Evolutionary conservation across 2,888 invertebrate genomes (phyloP), one percentile per base, ranked within the genome.

Genomic region (Hirtodrosophila confusa): DNA sequence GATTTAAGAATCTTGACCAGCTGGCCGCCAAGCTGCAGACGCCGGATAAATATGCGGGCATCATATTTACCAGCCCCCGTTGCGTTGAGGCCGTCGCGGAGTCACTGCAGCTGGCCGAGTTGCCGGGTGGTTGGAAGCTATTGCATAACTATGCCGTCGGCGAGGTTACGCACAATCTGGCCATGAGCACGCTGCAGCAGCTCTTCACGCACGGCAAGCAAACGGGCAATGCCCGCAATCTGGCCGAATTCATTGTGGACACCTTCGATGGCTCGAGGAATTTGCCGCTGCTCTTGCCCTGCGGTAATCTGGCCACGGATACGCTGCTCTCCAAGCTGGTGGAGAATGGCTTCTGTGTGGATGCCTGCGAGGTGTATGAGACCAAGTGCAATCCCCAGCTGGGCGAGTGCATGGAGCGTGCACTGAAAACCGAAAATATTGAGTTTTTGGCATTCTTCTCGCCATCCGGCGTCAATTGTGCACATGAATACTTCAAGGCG

Each of bases 371-470:
- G 67, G 93, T 93, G 5, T 94, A 94, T 79, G 93, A 93, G 60
- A 93, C 93, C 0, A 90, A 92, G 35, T 88, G 92, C 35, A 93
- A 92, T 89, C 90, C 92, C 0, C 89, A 91, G 61, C 82, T 94
- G 51, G 90, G 88, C 7, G 90, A 90, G 36, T 88, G 91, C 67
- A 91, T 93, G 43, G 90, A 93, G 24, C 72, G 71, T 2, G 86
- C 90, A 1, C 78, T 91, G 0, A 71, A 79, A 27, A 90, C 92
- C 6, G 78, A 91, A 3, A 90, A 93, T 40, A 91, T 93, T 0
- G 93, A 93, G 75, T 93, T 90, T 84, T 78, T 93, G 36, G 92
- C 93, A 2, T 94, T 93, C 89, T 94, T 94, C 72, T 94, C 94
- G 76, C 94, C 94, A 1, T 94, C 94, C 4, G 94, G 93, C 17